Percentiles rank a stretch among this genome's conserved stretches.
Conservation (phyloP, 2,888 invertebrate genomes). For the Monochamus alternatus region DNA sequence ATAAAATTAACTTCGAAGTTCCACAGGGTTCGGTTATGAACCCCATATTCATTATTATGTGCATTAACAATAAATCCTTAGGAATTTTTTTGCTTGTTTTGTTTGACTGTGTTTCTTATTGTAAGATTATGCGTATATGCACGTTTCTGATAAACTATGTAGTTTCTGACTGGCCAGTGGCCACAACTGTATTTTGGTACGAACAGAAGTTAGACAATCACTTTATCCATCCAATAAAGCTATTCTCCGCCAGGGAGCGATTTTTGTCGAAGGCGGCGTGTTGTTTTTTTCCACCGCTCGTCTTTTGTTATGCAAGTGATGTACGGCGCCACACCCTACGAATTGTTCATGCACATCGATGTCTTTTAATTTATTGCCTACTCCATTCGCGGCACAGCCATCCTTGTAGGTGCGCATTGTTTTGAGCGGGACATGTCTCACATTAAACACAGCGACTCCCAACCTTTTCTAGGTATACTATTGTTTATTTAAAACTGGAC, state of each 20-base stretch:
- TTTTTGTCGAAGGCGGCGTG: neutral
- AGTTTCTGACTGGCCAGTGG: no score
- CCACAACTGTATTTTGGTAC: no score
- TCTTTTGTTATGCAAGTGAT: conserved; percentile 29
- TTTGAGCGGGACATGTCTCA: conserved; percentile 35
- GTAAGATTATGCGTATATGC: no score
- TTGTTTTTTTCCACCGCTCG: conserved; percentile 4
- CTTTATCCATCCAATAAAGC: neutral
- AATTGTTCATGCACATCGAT: conserved; percentile 36
- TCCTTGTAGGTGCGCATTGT: conserved; percentile 33
- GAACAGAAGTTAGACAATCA: neutral
- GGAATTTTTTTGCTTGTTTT: no score
- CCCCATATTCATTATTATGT: no score
- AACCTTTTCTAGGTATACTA: conserved; percentile 10
- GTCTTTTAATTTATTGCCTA: conserved; percentile 31
- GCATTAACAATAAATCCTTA: no score
- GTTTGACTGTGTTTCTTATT: no score
- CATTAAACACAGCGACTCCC: conserved; percentile 24
- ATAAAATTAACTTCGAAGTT: no score
- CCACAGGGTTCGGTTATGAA: no score
- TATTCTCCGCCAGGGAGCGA: neutral
- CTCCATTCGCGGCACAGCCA: conserved; percentile 31
- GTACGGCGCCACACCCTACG: conserved; percentile 30
- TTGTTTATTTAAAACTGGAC: conserved; percentile 9
- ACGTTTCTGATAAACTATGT: no score